These are phyloP conservation scores for Cuculus canorus DNA, from an alignment of 2,797 vertebrate genomes.

Conservation along the genomic window DNA sequence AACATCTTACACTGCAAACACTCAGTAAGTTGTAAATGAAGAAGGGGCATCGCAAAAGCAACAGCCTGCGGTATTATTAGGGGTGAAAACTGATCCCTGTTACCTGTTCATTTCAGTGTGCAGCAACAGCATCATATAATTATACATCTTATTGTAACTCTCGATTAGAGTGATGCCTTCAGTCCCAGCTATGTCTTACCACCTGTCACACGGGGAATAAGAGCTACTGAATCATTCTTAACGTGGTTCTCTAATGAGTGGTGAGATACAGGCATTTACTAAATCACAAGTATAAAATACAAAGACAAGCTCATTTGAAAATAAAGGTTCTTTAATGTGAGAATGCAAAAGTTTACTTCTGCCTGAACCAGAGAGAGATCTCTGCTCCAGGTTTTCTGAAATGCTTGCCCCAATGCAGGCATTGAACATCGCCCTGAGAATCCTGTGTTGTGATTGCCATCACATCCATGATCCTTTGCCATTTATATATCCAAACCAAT, in stretches of 20 bases:
- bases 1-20: neutral
- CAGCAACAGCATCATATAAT: fast-evolving
- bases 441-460: neutral
- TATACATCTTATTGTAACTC: neutral
- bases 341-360: neutral
- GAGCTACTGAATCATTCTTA: neutral
- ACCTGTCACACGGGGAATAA: too few species aligned
- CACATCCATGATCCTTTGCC: neutral
- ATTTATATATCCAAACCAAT: neutral
- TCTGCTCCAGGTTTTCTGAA: neutral
- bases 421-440: neutral
- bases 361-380: too few species aligned
- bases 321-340: neutral
- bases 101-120: neutral
- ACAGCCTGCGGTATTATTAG: neutral
- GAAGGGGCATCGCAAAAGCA: neutral
- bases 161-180: neutral
- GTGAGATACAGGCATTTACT: neutral
- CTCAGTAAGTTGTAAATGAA: neutral
- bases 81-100: neutral
- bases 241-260: fast-evolving
- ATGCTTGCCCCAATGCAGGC: neutral
- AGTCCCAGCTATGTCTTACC: fast-evolving
- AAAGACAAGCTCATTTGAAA: neutral
- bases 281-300: neutral